Evolutionary conservation across 2,888 invertebrate genomes (phyloP).

Genomic region (Polietes domitor): DNA sequence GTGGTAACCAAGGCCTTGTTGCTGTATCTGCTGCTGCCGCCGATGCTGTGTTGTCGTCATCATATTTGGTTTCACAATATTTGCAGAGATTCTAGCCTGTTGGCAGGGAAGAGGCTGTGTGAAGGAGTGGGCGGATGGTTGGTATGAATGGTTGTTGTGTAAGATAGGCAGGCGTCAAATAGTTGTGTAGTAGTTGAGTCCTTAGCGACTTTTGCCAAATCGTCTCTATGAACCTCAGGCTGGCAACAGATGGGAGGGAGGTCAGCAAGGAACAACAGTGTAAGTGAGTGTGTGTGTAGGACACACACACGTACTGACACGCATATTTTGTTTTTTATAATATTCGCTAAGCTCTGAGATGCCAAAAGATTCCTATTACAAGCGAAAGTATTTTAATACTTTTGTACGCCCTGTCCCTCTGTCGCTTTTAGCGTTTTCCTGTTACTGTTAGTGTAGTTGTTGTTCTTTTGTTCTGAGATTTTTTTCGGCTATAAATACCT

Average conservation of each 20-base stretch:
- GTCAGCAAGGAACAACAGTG: background rate
- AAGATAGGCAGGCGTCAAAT: slow-evolving; percentile 45
- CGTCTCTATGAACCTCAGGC: slow-evolving; percentile 45
- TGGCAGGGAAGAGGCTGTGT: slow-evolving; percentile 73
- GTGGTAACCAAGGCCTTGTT: slow-evolving; percentile 54
- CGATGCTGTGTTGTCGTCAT: slow-evolving; percentile 59
- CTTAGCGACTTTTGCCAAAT: slow-evolving; percentile 44
- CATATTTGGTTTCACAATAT: slow-evolving; percentile 56
- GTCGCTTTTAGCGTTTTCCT: background rate
- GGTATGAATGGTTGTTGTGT: slow-evolving; percentile 55
- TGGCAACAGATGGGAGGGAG: slow-evolving; percentile 9
- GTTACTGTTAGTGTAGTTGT: slow-evolving; percentile 42
- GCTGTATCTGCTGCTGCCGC: slow-evolving; percentile 22
- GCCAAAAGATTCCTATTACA: slow-evolving; percentile 56
- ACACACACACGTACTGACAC: slow-evolving; percentile 36
- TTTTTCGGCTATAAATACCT: slow-evolving; percentile 78
- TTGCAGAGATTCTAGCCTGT: slow-evolving; percentile 71
- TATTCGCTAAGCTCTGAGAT: slow-evolving; percentile 43
- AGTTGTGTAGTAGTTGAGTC: slow-evolving; percentile 31
- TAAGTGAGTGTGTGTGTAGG: slow-evolving; percentile 16
- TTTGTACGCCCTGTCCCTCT: slow-evolving; percentile 2
- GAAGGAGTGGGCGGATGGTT: slow-evolving; percentile 57
- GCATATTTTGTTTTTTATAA: slow-evolving; percentile 47
- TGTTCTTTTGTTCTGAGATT: slow-evolving; percentile 52
- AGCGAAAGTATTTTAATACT: slow-evolving; percentile 61